Percentiles rank a stretch among this genome's conserved stretches.
These are phyloP conservation scores for Anoura caudifer DNA, from an alignment of 2,113 vertebrate genomes.

Conservation along the genomic window DNA sequence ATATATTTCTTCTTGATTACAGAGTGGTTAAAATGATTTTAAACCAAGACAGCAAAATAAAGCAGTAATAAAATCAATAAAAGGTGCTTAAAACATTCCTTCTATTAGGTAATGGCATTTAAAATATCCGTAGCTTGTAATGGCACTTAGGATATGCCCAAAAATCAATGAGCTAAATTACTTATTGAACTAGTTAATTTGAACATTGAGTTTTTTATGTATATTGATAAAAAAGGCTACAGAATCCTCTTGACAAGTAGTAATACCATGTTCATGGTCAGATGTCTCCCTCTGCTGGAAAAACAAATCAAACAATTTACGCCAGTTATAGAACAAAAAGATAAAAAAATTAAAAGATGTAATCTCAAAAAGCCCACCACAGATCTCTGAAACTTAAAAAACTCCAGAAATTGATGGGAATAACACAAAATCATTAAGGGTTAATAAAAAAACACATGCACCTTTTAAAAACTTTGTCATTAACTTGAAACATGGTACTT, in stretches of 20 bases:
- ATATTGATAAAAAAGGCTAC: constrained; percentile 84
- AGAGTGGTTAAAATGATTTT: constrained; percentile 89
- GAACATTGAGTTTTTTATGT: constrained; percentile 88
- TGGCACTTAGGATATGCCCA: constrained; percentile 88
- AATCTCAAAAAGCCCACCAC: constrained; percentile 39
- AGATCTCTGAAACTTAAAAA: neutral
- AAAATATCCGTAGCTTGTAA: constrained; percentile 91
- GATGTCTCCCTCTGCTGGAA: constrained; percentile 84
- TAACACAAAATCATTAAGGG: neutral
- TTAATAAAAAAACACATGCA: neutral
- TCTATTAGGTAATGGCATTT: constrained; percentile 91
- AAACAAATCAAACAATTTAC: constrained; percentile 3
- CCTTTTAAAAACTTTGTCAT: neutral
- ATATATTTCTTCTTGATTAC: constrained; percentile 90
- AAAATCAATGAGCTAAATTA: constrained; percentile 91
- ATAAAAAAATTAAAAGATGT: neutral
- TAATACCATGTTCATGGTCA: constrained; percentile 66
- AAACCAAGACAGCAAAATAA: constrained; percentile 91
- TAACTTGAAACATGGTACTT: constrained; percentile 3
- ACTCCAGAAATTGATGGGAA: neutral
- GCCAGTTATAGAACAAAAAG: constrained; percentile 22
- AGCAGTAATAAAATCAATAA: constrained; percentile 91
- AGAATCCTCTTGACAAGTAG: constrained; percentile 47
- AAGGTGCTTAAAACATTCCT: constrained; percentile 90
- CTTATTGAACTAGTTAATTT: constrained; percentile 92